Base-by-base conservation (phyloP, 2,888 invertebrate species). In the Eupithecia centaureata region DNA sequence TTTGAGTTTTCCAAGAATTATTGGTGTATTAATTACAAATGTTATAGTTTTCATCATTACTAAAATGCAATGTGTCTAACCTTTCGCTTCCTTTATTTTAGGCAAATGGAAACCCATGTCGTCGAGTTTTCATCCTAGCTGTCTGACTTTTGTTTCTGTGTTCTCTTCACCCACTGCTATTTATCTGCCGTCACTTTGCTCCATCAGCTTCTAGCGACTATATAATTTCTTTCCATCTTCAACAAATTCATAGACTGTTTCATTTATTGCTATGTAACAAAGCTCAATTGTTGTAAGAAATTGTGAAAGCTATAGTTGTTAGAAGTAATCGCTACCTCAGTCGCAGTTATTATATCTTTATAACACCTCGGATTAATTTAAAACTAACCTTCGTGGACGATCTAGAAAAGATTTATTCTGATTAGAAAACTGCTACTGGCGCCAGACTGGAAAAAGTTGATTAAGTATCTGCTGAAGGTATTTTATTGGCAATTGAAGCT, bases 351-450 rank as follows among this genome's bases (percentile, higher is more conserved):
- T 57, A 61, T 61, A 70, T 57, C 63, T 64, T 67, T 63, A 61
- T 64, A 59, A 67, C 66, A 70, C 70, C 61, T 59, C 5, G n/a
- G 67, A 65, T 67, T 67, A 67, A 63, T 62, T 70, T 58, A 67
- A 59, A 18, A 52, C 42, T 42, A 51, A 22, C 52, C 52, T 25
- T 27, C 22, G 52, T 52, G 13, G 15, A 59, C 65, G 35, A 61
- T 61, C 58, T 22, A 58, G 61, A 66, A 65, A 64, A 27, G 5
- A 8, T 52, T 15, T 52, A 63, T 47, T 33, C 61, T 56, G 56
- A 61, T 63, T 52, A 67, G 67, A 67, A 67, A 70, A 63, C 65
- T 64, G 35, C 35, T 42, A 32, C 57, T 52, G 60, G 65, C 57
- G 56, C 60, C 35, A 63, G 62, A 35, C 42, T 56, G 63, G 30